Evolutionary conservation across 2,797 vertebrate genomes (phyloP).

Genomic region (Chiloscyllium punctatum): DNA sequence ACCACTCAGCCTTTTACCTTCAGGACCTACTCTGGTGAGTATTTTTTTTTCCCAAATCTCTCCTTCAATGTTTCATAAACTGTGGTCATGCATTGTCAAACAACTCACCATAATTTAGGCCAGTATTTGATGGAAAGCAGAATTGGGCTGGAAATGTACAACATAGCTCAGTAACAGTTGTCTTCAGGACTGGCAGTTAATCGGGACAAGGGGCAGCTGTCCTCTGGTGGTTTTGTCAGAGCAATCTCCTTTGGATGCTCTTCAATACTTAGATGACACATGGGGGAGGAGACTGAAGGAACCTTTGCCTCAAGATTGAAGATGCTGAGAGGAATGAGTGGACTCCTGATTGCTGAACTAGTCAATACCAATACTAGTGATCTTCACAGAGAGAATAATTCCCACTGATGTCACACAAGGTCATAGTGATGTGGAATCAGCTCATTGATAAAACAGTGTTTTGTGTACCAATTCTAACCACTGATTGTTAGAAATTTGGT

Average conservation of each 20-base stretch:
- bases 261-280: too few species aligned
- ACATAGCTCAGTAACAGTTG: neutral
- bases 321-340: neutral
- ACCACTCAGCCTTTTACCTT: neutral
- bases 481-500: neutral
- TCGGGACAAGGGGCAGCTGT: neutral
- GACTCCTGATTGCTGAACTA: neutral
- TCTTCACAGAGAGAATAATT: neutral
- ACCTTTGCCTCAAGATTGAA: neutral
- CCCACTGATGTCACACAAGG: neutral
- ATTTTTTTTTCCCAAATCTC: neutral
- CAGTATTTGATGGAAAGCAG: neutral
- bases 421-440: neutral
- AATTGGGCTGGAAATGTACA: neutral
- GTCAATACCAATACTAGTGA: neutral
- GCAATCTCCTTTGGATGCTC: neutral
- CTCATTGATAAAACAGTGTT: neutral
- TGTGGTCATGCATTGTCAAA: neutral
- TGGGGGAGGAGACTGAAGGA: neutral
- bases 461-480: neutral
- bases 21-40: neutral
- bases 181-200: neutral
- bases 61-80: neutral
- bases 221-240: neutral
- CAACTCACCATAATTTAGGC: neutral